These are phyloP conservation scores for Rhynchomys soricoides DNA, from an alignment of 2,113 vertebrate genomes.

Conservation along the genomic window DNA sequence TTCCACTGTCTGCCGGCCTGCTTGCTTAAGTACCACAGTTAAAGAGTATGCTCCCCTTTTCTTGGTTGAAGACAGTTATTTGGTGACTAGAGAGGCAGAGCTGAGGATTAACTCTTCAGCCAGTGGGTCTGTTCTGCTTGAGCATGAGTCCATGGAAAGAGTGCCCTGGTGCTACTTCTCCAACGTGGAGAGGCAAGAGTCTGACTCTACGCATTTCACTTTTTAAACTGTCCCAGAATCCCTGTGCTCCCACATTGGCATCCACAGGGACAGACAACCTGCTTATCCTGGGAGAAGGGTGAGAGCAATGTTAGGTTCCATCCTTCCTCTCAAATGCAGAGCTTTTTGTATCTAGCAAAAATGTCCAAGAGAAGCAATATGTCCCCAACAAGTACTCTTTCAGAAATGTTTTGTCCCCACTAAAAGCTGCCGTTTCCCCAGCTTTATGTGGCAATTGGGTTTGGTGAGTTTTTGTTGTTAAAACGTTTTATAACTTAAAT, in stretches of 20 bases:
- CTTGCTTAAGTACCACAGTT: slow-evolving; percentile 73
- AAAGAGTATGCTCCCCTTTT: slow-evolving; percentile 78
- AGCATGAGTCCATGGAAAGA: slow-evolving; percentile 69
- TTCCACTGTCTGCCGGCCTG: slow-evolving; percentile 76
- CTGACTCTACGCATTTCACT: slow-evolving; percentile 57
- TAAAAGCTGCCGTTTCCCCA: slow-evolving; percentile 74
- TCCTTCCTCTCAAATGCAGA: slow-evolving; percentile 70
- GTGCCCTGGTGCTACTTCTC: slow-evolving; percentile 78
- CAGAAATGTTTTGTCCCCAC: slow-evolving; percentile 74
- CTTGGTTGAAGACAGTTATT: slow-evolving; percentile 69
- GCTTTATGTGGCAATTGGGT: slow-evolving; percentile 75
- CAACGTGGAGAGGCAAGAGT: slow-evolving; percentile 73
- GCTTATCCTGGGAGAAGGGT: slow-evolving; percentile 75
- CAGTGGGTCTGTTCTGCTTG: slow-evolving; percentile 62
- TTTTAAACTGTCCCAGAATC: slow-evolving; percentile 67
- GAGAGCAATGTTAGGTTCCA: slow-evolving; percentile 78
- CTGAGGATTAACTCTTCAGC: slow-evolving; percentile 45
- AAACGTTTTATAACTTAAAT: slow-evolving; percentile 79
- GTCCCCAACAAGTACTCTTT: slow-evolving; percentile 80
- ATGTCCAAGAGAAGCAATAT: slow-evolving; percentile 82
- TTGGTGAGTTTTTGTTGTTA: slow-evolving; percentile 75
- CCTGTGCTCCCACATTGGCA: slow-evolving; percentile 46
- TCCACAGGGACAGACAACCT: slow-evolving; percentile 72
- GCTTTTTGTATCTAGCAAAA: slow-evolving; percentile 80
- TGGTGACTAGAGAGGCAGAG: slow-evolving; percentile 75